phyloP scores from a whole-genome alignment of 1,140 invertebrate species.

The Chionoecetes opilio region DNA sequence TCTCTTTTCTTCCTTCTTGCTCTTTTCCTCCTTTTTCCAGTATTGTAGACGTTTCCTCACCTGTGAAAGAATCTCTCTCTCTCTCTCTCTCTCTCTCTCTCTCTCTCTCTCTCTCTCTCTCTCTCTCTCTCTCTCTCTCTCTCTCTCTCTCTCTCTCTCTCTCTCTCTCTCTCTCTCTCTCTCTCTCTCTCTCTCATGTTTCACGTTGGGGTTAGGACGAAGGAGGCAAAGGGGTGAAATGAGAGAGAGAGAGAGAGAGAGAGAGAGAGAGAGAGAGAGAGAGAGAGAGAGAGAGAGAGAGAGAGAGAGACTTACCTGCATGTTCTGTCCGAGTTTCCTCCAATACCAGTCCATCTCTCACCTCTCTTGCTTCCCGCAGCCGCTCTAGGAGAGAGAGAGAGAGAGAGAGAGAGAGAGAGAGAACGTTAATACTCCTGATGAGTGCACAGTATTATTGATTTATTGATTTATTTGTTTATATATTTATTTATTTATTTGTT shows the following conservation, averaged over 20 bases:
- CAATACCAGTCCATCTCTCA: conserved; percentile 58
- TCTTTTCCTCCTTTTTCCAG: not conserved
- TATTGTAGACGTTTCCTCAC: not conserved
- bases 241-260: not conserved
- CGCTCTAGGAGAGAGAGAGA: conserved; percentile 50
- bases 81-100: not conserved
- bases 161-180: not conserved
- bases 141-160: not conserved
- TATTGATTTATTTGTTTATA: no score
- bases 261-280: conserved; percentile 23
- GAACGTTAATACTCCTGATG: no score
- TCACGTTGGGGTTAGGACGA: not conserved
- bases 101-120: not conserved
- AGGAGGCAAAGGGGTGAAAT: no score
- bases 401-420: not conserved
- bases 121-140: not conserved
- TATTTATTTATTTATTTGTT: no score
- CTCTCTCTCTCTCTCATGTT: not conserved
- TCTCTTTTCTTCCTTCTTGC: conserved; percentile 27
- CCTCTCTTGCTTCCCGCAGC: conserved; percentile 53
- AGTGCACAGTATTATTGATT: no score
- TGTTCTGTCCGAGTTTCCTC: conserved; percentile 42
- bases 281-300: conserved; percentile 30
- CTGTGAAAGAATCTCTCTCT: not conserved
- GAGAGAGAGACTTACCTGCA: not conserved